Evolutionary conservation across 2,797 vertebrate species (phyloP).

Genomic region (Botia kubotai): DNA sequence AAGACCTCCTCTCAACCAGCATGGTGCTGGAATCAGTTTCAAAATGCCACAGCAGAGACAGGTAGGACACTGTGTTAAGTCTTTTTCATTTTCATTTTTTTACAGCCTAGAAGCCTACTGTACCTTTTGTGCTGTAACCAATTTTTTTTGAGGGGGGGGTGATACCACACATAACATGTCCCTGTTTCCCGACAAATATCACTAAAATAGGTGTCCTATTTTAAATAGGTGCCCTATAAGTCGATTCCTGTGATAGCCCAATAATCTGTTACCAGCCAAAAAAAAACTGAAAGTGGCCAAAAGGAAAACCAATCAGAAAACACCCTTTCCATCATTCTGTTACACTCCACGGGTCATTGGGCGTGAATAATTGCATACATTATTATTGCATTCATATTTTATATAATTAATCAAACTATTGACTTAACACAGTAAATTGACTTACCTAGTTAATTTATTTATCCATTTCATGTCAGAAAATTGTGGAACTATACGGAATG

Average conservation of each 20-base stretch:
- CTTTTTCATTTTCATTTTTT: constrained; percentile 46
- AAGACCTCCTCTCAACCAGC: constrained; percentile 79
- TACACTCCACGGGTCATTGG: background rate
- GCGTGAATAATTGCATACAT: background rate
- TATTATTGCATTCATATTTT: background rate
- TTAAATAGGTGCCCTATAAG: too few species aligned
- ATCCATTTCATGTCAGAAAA: background rate
- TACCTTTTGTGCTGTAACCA: background rate
- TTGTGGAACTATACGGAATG: background rate
- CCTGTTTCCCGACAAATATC: background rate
- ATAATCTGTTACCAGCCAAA: too few species aligned
- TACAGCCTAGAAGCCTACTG: background rate
- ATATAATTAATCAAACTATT: background rate
- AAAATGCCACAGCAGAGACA: constrained; percentile 86
- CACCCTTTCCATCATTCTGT: too few species aligned
- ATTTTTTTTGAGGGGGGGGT: background rate
- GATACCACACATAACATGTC: background rate
- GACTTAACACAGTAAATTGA: background rate
- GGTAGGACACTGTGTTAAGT: constrained; percentile 77
- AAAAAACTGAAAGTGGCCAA: too few species aligned
- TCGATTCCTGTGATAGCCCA: too few species aligned
- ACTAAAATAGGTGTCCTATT: background rate
- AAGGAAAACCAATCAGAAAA: too few species aligned
- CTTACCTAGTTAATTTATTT: background rate
- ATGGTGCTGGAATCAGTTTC: constrained; percentile 83